A percentile compares a stretch with the other conserved stretches of the same genome.
phyloP scores from a whole-genome alignment of 2,888 invertebrate species.

The Leptopilina syphax region DNA sequence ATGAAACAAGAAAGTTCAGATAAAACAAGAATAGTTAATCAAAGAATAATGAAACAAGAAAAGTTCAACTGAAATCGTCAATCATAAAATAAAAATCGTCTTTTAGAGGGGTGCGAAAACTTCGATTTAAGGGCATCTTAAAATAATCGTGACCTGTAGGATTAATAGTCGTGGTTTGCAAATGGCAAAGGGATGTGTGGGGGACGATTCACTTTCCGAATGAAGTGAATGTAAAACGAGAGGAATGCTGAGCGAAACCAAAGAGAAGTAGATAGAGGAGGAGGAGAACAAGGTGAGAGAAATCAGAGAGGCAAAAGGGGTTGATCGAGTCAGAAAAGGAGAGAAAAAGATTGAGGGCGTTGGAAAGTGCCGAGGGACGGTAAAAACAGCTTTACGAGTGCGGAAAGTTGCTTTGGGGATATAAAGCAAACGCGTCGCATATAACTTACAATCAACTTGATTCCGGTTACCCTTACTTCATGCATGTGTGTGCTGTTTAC shows the following conservation, averaged over 20 bases:
- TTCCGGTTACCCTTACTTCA: constrained; percentile 63
- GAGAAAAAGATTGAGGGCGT: constrained; percentile 58
- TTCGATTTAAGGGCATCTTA: constrained; percentile 24
- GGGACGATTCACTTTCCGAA: constrained; percentile 63
- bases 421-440: constrained; percentile 75
- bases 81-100: constrained; percentile 32
- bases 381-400: constrained; percentile 74
- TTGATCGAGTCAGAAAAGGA: constrained; percentile 35
- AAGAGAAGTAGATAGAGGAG: constrained; percentile 31
- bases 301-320: constrained; percentile 28
- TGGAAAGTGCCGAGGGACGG: constrained; percentile 57
- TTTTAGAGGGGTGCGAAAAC: constrained; percentile 17
- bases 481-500: constrained; percentile 57
- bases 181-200: constrained; percentile 60
- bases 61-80: constrained; percentile 22
- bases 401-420: constrained; percentile 75
- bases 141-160: constrained; percentile 38
- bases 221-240: constrained; percentile 57
- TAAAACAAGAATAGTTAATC: neutral
- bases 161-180: constrained; percentile 58
- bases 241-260: constrained; percentile 38
- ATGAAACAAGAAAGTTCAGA: constrained; percentile 16
- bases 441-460: constrained; percentile 76
- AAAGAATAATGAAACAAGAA: neutral
- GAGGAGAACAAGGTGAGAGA: constrained; percentile 47